Evolutionary conservation across 2,888 invertebrate genomes (phyloP), one percentile per base, ranked within the genome.

Genomic region (Eurytoma adleriae): DNA sequence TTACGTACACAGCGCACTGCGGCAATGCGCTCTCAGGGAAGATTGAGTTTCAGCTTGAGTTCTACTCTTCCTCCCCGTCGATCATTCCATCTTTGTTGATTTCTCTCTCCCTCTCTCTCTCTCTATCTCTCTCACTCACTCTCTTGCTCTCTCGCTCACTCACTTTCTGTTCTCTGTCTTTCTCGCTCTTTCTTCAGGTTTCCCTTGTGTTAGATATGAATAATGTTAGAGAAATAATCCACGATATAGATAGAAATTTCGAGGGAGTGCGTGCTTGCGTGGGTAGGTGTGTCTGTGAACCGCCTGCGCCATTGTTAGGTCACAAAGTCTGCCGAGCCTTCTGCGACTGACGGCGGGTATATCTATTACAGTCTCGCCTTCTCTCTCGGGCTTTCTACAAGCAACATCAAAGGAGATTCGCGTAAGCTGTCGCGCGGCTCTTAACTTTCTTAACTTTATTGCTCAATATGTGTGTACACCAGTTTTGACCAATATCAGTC

Each of bases 1-100:
- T 69, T 77, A 50, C 54, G 54, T 70, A 70, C 48, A 70, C 64
- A 64, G 7, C 59, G 57, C 24, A 18, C 27, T 50, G 68, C 24
- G 59, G 50, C 67, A 52, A 30, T 68, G 68, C 68, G 30, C 62
- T 69, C 40, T 69, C 54, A 56, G 59, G 59, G 57, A 78, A 71
- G 71, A 78, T 78, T 71, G 78, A 72, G 71, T 78, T 78, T 78
- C 66, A 50, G 27, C 50, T 59, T 27, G 75, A 52, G 67, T 16
- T 64, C 40, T 40, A 3, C 14, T 18, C 12, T 30, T 40, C n/a
- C 40, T 5, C 5, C 40, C 40, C 40, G 40, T 40, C 40, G 40
- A 40, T 40, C 40, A 4, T 40, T 40, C 40, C 40, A 40, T 40
- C 40, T 7, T 40, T 40, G 40, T 40, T 7, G 40, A 4, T 40